Percentiles rank a stretch among this genome's conserved stretches.
phyloP scores from a whole-genome alignment of 2,797 vertebrate genomes.

The Sebastes flavidus region DNA sequence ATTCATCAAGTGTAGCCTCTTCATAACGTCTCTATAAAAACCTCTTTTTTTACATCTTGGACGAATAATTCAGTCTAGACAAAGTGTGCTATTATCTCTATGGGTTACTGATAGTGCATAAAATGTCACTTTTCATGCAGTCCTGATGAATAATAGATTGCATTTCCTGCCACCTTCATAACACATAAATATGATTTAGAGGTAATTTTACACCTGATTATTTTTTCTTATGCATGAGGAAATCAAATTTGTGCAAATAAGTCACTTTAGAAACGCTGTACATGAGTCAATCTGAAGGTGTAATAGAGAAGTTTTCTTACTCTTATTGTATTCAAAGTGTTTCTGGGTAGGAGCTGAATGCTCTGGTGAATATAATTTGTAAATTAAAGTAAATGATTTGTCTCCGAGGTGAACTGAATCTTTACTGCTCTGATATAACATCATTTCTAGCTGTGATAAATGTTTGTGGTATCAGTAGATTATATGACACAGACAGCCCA shows the following conservation, averaged over 20 bases:
- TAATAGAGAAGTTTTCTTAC: background rate
- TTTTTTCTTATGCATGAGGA: background rate
- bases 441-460: background rate
- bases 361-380: background rate
- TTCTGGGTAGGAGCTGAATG: background rate
- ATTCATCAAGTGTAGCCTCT: background rate
- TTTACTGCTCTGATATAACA: background rate
- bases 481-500: background rate
- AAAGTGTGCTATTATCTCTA: background rate
- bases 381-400: conserved; percentile 12
- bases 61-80: background rate
- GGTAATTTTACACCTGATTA: conserved; percentile 2
- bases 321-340: background rate
- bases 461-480: background rate
- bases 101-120: background rate
- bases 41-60: background rate
- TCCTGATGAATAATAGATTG: conserved; percentile 8
- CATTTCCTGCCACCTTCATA: background rate
- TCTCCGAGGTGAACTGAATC: background rate
- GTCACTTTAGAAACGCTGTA: background rate
- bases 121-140: conserved; percentile 4
- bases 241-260: conserved; percentile 13
- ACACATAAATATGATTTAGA: conserved; percentile 1
- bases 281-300: background rate
- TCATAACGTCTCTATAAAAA: background rate